Conservation (phyloP, 2,888 invertebrate genomes). For the Aricia artaxerxes region DNA sequence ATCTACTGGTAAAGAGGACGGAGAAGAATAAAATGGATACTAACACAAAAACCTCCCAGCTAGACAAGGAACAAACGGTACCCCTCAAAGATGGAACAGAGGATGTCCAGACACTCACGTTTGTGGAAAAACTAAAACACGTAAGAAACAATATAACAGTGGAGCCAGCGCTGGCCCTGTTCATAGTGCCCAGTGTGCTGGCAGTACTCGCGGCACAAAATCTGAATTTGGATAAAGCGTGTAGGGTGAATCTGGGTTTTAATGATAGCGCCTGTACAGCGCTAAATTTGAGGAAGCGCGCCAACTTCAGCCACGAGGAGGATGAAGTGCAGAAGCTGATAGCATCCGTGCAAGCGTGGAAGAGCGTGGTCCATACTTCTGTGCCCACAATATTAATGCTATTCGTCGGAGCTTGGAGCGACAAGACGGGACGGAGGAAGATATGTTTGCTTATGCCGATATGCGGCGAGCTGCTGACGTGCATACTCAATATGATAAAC, state of each 20-base stretch:
- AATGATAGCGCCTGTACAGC: conserved; percentile 86
- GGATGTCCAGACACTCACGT: conserved; percentile 57
- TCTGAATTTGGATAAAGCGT: conserved; percentile 91
- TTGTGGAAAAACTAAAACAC: conserved; percentile 70
- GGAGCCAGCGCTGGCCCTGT: conserved; percentile 83
- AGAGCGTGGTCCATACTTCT: conserved; percentile 76
- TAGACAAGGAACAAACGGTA: not conserved
- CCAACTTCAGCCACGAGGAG: conserved; percentile 83
- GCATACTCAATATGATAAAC: conserved; percentile 73
- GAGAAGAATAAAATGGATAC: not conserved
- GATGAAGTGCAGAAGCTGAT: conserved; percentile 82
- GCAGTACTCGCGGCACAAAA: conserved; percentile 90
- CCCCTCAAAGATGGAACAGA: conserved; percentile 46
- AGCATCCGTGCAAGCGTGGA: conserved; percentile 78
- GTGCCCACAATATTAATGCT: conserved; percentile 78
- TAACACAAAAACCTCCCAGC: not conserved
- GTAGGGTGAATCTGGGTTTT: conserved; percentile 88
- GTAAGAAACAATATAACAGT: conserved; percentile 82
- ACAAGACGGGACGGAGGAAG: conserved; percentile 79
- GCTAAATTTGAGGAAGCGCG: conserved; percentile 84
- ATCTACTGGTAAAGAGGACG: not conserved
- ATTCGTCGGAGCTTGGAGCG: conserved; percentile 83
- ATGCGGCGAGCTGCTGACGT: conserved; percentile 76
- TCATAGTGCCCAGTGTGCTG: conserved; percentile 83
- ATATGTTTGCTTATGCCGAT: conserved; percentile 81